These are phyloP conservation scores for Eulacestoma nigropectus DNA, from an alignment of 2,113 vertebrate species.

Conservation along the genomic window DNA sequence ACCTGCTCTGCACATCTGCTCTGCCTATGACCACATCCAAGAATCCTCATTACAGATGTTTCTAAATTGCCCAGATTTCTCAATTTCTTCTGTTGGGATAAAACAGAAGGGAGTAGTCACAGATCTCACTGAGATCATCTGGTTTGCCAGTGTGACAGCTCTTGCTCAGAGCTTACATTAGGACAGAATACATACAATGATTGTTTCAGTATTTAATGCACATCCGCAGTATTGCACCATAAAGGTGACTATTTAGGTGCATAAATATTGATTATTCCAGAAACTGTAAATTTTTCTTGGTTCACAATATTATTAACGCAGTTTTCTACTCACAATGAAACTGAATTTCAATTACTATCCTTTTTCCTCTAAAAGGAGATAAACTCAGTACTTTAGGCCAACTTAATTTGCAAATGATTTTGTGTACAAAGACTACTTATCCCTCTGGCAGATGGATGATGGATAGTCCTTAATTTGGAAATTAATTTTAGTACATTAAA, in stretches of 20 bases:
- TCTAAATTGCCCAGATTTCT: neutral
- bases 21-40: rapidly evolving
- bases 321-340: neutral
- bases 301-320: neutral
- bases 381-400: neutral
- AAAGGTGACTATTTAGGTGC: neutral
- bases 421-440: neutral
- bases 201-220: neutral
- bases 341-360: neutral
- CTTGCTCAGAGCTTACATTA: neutral
- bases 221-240: neutral
- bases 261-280: neutral
- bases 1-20: neutral
- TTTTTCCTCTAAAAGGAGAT: neutral
- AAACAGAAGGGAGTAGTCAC: neutral
- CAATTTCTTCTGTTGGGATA: neutral
- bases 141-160: neutral
- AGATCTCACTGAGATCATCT: no score
- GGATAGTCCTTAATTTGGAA: neutral
- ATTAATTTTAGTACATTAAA: neutral
- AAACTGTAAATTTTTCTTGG: neutral
- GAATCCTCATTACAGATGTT: neutral
- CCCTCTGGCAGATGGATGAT: neutral
- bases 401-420: neutral
- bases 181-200: neutral